Evolutionary conservation across 2,113 vertebrate species (phyloP).

Genomic region (Lepisosteus oculatus): DNA sequence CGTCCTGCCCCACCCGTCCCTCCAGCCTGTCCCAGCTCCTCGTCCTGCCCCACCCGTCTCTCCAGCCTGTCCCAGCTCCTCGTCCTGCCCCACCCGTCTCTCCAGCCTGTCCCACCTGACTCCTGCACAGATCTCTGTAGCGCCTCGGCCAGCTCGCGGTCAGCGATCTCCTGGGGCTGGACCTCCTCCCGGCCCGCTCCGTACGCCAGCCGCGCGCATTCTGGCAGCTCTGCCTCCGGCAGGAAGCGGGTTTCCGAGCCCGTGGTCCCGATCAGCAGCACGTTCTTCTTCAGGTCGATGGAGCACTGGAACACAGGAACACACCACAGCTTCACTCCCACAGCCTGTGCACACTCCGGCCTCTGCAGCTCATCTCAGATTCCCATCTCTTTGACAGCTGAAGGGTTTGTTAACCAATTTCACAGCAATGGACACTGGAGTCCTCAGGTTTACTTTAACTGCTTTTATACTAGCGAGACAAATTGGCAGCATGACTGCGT

Average conservation of each 20-base stretch:
- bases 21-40: neutral
- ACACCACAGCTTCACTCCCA: no score
- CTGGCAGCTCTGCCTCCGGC: constrained; percentile 87
- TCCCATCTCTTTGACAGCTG: no score
- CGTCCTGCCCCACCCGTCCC: neutral
- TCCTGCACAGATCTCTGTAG: constrained; percentile 94
- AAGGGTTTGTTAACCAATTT: no score
- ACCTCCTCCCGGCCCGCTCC: constrained; percentile 79
- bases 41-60: neutral
- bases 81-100: neutral
- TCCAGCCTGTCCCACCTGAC: constrained; percentile 68
- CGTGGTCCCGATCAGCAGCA: constrained; percentile 90
- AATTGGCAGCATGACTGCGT: no score
- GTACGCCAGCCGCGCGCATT: constrained; percentile 89
- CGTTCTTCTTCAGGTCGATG: constrained; percentile 93
- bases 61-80: neutral
- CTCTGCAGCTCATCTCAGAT: no score
- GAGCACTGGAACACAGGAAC: constrained; percentile 74
- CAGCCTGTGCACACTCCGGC: no score
- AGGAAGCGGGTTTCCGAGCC: constrained; percentile 91
- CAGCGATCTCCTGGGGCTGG: constrained; percentile 84
- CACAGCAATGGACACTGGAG: no score
- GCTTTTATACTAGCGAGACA: no score
- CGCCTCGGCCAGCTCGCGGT: constrained; percentile 91
- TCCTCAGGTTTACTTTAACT: no score